These are phyloP conservation scores for Zaprionus tsacasi DNA, from an alignment of 1,140 invertebrate genomes.

Conservation along the genomic window DNA sequence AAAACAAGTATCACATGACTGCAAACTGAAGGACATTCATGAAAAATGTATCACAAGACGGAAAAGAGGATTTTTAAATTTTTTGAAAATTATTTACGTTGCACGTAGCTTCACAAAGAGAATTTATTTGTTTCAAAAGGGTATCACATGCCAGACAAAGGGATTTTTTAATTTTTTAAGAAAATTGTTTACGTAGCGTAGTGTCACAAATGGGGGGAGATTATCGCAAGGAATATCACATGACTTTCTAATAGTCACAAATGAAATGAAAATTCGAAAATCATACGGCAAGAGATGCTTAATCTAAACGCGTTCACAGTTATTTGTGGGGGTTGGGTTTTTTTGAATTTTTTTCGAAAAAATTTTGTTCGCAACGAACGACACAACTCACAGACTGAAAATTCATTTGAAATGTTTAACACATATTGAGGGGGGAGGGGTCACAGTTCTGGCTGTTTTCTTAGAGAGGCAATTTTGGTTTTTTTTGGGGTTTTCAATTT, in stretches of 20 bases:
- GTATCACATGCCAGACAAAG: background rate
- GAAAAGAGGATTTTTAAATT: conserved; percentile 1
- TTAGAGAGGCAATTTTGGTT: conserved; percentile 59
- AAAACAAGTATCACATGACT: conserved; percentile 1
- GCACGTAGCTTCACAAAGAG: conserved; percentile 21
- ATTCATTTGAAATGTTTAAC: conserved; percentile 36
- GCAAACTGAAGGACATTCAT: background rate
- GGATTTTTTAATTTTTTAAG: background rate
- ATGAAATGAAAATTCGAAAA: conserved; percentile 10
- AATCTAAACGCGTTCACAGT: conserved; percentile 55
- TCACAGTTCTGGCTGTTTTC: conserved; percentile 70
- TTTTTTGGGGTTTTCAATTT: conserved; percentile 30
- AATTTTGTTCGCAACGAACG: conserved; percentile 55
- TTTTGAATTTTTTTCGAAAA: conserved; percentile 62
- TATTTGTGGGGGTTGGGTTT: conserved; percentile 39
- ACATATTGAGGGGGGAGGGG: conserved; percentile 6
- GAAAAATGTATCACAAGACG: background rate
- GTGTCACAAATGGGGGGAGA: background rate
- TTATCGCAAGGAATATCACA: conserved; percentile 5
- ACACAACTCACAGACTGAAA: conserved; percentile 47
- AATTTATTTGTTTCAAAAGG: background rate
- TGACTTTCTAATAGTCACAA: background rate
- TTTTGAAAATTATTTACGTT: conserved; percentile 28
- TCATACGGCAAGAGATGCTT: conserved; percentile 19
- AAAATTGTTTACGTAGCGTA: background rate